Base-by-base conservation (phyloP, 2,888 invertebrate genomes). In the Holacanthella duospinosa region DNA sequence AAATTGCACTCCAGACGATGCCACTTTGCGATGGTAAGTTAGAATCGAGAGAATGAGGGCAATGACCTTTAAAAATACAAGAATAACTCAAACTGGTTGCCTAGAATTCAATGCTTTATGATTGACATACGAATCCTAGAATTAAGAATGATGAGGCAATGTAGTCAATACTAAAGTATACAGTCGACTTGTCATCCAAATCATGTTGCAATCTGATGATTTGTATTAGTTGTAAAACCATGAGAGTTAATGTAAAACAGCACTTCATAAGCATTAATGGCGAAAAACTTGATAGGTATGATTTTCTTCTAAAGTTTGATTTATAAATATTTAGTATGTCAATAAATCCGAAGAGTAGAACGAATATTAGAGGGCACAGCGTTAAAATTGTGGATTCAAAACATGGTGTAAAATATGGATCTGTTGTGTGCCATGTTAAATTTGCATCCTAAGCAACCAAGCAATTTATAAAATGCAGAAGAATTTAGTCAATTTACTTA, bases 301-400 rank as follows among this genome's bases (percentile, higher is more conserved):
- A 26, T 21, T n/a, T 2, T 16, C 54, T 28, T 43, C n/a, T 29
- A 2, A 12, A 9, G 12, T 60, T 59, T 4, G 55, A 60, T 19
- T 53, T 44, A 1, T 12, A 21, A 2, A 28, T 27, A 24, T 60
- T 6, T 76, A 83, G 87, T 66, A 84, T 80, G 74, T 92, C 91
- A 69, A 92, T 79, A 43, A 85, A 79, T 3, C 87, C 81, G 73
- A 88, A 85, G 1, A 84, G 71, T 89, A 91, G 93, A 21, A 93
- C 79, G 77, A 89, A 90, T 59, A 83, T 80, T 77, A 92, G 91
- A 0, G 96, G 95, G 29, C 84, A 79, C 93, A 94, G 95, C 56
- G 91, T 82, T 29, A 96, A 78, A 1, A 89, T 86, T 0, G 95
- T 94, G 77, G 88, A 87, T 79, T 94, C 88, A 78, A 96, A 94